phyloP scores from a whole-genome alignment of 1,140 invertebrate species.

The Tribolium castaneum region DNA sequence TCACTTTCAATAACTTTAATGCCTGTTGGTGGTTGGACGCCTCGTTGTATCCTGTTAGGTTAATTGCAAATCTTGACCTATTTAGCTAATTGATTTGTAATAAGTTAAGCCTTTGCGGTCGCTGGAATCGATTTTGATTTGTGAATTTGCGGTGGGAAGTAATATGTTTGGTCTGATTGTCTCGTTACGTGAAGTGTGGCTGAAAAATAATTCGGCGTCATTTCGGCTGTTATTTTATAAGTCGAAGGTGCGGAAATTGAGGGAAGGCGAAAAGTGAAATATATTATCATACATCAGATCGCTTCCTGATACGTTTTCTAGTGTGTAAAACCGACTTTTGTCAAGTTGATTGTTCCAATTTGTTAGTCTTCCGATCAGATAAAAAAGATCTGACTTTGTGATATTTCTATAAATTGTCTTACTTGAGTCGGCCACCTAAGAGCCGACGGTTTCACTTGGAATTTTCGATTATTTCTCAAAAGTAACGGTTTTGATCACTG shows the following conservation, averaged over 20 bases:
- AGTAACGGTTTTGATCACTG: not conserved
- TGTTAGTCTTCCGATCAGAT: conserved; percentile 36
- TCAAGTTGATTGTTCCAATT: conserved; percentile 34
- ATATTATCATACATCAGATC: conserved; percentile 33
- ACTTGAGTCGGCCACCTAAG: not conserved
- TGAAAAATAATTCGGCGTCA: conserved; percentile 1
- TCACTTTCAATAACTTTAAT: too few species aligned
- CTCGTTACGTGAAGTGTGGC: not conserved
- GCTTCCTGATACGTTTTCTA: conserved; percentile 29
- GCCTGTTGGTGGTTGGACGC: too few species aligned
- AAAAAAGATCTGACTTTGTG: conserved; percentile 36
- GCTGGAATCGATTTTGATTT: not conserved
- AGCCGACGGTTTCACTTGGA: not conserved
- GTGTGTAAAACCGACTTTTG: conserved; percentile 4
- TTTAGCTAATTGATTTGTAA: not conserved
- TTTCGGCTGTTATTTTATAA: conserved; percentile 23
- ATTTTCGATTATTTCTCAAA: not conserved
- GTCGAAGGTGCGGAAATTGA: conserved; percentile 20
- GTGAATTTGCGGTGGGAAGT: not conserved
- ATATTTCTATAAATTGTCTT: conserved; percentile 36
- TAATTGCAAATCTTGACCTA: not conserved
- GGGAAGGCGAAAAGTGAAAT: conserved; percentile 25
- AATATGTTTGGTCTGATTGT: not conserved
- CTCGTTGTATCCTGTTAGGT: not conserved
- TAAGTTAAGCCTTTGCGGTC: not conserved